A percentile compares a stretch with the other conserved stretches of the same genome.
Conservation (phyloP, 2,888 invertebrate genomes). For the Elmis aenea region DNA sequence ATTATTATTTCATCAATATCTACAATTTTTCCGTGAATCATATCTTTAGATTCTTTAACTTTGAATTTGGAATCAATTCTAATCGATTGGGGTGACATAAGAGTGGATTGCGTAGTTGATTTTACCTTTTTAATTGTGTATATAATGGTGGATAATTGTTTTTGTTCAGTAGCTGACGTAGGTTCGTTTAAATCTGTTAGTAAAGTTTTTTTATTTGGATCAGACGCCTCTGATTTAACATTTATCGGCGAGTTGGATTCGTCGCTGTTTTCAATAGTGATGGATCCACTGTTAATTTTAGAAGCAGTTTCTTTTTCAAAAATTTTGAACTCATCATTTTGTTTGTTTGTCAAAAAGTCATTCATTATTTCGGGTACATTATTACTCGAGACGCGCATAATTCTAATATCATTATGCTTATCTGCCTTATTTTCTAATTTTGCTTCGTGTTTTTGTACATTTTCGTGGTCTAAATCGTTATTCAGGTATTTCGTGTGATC, state of each 20-base stretch:
- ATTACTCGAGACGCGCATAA: constrained; percentile 10
- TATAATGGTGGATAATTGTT: constrained; percentile 19
- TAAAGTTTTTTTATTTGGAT: constrained; percentile 23
- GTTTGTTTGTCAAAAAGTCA: constrained; percentile 6
- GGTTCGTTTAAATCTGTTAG: constrained; percentile 30
- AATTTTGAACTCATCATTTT: not conserved
- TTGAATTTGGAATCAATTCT: not conserved
- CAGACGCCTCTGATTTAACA: constrained; percentile 1
- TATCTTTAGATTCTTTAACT: constrained; percentile 24
- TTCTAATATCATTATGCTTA: too few relatives aligned
- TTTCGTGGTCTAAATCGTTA: too few relatives aligned
- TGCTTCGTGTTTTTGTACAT: too few relatives aligned
- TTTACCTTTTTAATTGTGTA: too few relatives aligned
- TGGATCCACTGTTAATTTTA: constrained; percentile 5
- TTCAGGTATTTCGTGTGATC: too few relatives aligned
- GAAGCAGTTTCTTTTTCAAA: not conserved
- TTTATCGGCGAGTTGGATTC: not conserved
- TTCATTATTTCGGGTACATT: constrained; percentile 15
- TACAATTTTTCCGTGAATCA: constrained; percentile 22
- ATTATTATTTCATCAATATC: too few relatives aligned
- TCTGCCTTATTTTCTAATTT: too few relatives aligned
- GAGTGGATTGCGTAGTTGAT: not conserved
- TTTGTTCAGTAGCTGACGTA: constrained; percentile 31
- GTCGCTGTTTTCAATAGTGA: constrained; percentile 8
- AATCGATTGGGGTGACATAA: not conserved